Evolutionary conservation across 2,888 invertebrate species (phyloP).

Genomic region (Amblyteles armatorius): DNA sequence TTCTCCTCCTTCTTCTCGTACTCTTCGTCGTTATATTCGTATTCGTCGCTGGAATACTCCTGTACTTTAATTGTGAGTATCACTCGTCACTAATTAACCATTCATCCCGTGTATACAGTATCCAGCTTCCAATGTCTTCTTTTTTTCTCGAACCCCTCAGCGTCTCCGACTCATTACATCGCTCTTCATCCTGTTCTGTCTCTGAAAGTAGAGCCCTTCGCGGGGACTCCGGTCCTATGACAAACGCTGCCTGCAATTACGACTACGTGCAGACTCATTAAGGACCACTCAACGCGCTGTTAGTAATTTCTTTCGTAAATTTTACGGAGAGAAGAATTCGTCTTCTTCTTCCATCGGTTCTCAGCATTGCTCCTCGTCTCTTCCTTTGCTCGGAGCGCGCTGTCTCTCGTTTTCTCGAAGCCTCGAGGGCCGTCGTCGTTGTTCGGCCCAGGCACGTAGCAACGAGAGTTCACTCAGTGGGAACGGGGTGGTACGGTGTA

Average conservation of each 20-base stretch:
- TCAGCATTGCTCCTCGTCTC: constrained; percentile 12
- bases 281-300: constrained; percentile 48
- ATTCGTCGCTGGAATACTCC: constrained; percentile 87
- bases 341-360: constrained; percentile 27
- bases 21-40: constrained; percentile 87
- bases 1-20: constrained; percentile 86
- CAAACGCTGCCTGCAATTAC: constrained; percentile 38
- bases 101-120: background rate
- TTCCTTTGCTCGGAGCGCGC: constrained; percentile 35
- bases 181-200: constrained; percentile 20
- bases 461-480: constrained; percentile 50
- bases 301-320: constrained; percentile 62
- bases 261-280: constrained; percentile 58
- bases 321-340: constrained; percentile 57
- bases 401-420: constrained; percentile 55
- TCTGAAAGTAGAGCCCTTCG: constrained; percentile 1
- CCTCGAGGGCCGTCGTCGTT: constrained; percentile 38
- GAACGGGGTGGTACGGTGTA: constrained; percentile 15
- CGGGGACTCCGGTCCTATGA: background rate
- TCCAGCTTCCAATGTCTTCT: background rate
- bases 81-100: constrained; percentile 1
- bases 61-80: constrained; percentile 88
- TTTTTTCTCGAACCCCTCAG: constrained; percentile 1
- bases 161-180: constrained; percentile 23
- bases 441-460: constrained; percentile 60